A percentile compares a stretch with the other conserved stretches of the same genome.
Evolutionary conservation across 2,797 vertebrate genomes (phyloP).

Genomic region (Pitangus sulphuratus): DNA sequence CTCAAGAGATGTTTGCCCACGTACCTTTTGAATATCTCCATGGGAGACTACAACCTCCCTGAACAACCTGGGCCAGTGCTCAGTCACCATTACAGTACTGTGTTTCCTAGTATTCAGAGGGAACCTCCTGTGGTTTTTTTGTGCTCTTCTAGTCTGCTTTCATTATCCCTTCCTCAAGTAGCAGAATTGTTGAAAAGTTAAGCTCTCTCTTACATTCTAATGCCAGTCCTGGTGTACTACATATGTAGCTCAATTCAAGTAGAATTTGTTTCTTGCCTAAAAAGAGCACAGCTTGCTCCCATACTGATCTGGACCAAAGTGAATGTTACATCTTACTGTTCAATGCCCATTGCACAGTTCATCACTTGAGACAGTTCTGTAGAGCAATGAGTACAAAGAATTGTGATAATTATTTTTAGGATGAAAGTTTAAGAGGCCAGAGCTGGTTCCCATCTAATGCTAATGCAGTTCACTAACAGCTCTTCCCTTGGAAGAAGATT

Average conservation of each 20-base stretch:
- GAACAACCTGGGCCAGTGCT: not conserved
- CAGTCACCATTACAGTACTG: not conserved
- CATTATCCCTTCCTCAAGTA: not conserved
- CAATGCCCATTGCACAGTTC: not conserved
- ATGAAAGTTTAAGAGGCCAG: not conserved
- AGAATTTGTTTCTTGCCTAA: not conserved
- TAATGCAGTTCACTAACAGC: not conserved
- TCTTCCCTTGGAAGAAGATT: not conserved
- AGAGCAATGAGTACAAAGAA: not conserved
- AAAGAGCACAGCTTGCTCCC: not conserved
- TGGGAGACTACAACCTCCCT: not conserved
- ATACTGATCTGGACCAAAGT: not conserved
- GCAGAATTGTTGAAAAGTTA: not conserved
- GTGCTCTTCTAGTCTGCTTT: not conserved
- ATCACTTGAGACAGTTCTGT: not conserved
- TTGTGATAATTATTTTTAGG: not conserved
- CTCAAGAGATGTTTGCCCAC: not conserved
- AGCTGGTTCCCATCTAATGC: not conserved
- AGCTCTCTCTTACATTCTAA: not conserved
- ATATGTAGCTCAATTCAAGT: fast-evolving
- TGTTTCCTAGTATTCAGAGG: not conserved
- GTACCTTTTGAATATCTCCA: not conserved
- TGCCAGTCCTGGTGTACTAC: not conserved
- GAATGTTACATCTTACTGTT: not conserved
- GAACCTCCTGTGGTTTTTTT: not conserved